Base-by-base conservation (phyloP, 1,140 invertebrate species). In the Venustaconcha ellipsiformis region DNA sequence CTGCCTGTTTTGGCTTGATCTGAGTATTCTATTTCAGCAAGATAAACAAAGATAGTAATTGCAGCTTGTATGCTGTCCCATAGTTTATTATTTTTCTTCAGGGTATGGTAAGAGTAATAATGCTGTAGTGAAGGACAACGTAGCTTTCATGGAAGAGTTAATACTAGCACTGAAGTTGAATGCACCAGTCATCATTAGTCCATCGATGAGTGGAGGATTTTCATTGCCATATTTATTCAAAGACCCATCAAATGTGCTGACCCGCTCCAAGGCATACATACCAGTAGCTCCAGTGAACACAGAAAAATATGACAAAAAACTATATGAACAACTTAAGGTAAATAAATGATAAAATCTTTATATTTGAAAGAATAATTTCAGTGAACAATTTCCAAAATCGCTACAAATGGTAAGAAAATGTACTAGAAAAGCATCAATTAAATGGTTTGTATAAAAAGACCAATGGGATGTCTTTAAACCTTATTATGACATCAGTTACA, bases 141-240 rank as follows among this genome's bases (percentile, higher is more conserved):
- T 58, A 14, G 71, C 79, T 23, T 90, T 90, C 74, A 66, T 91
- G n/a, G 72, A 76, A 14, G 73, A 82, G 14, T 63, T 90, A 14
- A 79, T 90, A 17, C n/a, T 63, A 11, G 67, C 64, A 14, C 57
- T 88, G 37, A 67, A 74, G 15, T 64, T 90, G 60, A 68, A 71
- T 14, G 69, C 76, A 60, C 87, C 89, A n/a, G 85, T 91, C 1
- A 78, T 92, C 18, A 83, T 92, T 15, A 88, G 86, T 60, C 91
- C 91, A 17, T 91, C 90, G 13, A 91, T 91, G 89, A 91, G 90
- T 84, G 91, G 91, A 14, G 57, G 63, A 13, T 92, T 87, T 78
- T 81, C 89, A 18, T 78, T 92, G n/a, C 88, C 89, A 0, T 89
- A 87, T 76, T 57, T 92, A 15, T 81, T 88, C 64, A 79, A 86